phyloP scores from a whole-genome alignment of 2,797 vertebrate species.

The Hoplostethus atlanticus region DNA sequence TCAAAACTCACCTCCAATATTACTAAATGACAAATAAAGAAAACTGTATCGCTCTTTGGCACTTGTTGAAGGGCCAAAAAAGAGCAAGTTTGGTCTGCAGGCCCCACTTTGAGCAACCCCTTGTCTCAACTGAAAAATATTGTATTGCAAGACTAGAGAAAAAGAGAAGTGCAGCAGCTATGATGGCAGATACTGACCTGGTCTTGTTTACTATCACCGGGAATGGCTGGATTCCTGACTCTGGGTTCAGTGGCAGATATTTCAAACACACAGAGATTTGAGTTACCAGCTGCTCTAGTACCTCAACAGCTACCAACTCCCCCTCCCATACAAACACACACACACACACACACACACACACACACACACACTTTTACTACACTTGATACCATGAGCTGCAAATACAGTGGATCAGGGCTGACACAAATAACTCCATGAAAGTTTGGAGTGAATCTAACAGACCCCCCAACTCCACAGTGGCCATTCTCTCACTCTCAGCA shows the following conservation, averaged over 20 bases:
- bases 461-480: slow-evolving; percentile 46
- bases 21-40: slow-evolving; percentile 62
- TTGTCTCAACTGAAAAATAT: slow-evolving; percentile 51
- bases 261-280: slow-evolving; percentile 65
- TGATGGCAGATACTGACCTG: slow-evolving; percentile 63
- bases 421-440: slow-evolving; percentile 74
- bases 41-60: slow-evolving; percentile 33
- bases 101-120: slow-evolving; percentile 34
- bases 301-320: slow-evolving; percentile 65
- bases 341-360: slow-evolving; percentile 48
- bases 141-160: slow-evolving; percentile 42
- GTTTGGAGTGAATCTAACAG: slow-evolving; percentile 68
- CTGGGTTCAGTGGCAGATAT: slow-evolving; percentile 63
- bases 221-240: slow-evolving; percentile 53
- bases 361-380: slow-evolving; percentile 54
- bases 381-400: slow-evolving; percentile 74
- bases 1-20: slow-evolving; percentile 68
- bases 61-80: slow-evolving; percentile 44
- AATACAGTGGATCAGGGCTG: slow-evolving; percentile 72
- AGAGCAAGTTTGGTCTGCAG: slow-evolving; percentile 50
- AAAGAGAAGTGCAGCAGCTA: slow-evolving; percentile 26
- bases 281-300: slow-evolving; percentile 78
- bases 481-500: slow-evolving; percentile 65
- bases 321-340: slow-evolving; percentile 68
- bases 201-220: slow-evolving; percentile 49